phyloP scores from a whole-genome alignment of 2,113 vertebrate genomes.

The Gambusia affinis region DNA sequence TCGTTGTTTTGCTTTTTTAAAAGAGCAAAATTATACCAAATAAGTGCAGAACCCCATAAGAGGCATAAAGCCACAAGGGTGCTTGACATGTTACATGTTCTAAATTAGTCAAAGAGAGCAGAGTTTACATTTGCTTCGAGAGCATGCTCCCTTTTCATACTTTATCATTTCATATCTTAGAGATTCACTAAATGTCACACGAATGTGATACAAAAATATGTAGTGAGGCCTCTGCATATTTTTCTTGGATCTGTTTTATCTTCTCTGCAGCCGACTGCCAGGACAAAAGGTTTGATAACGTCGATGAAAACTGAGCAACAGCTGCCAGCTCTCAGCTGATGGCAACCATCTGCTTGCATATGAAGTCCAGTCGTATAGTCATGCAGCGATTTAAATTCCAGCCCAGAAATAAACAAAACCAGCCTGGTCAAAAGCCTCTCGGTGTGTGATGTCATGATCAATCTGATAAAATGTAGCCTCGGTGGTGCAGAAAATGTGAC shows the following conservation, averaged over 20 bases:
- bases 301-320: conserved; percentile 37
- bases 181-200: conserved; percentile 26
- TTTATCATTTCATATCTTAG: conserved; percentile 54
- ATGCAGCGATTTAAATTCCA: conserved; percentile 25
- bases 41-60: conserved; percentile 17
- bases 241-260: conserved; percentile 42
- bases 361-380: conserved; percentile 1
- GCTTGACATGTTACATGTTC: conserved; percentile 9
- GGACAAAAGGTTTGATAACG: conserved; percentile 29
- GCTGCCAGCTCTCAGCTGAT: conserved; percentile 50
- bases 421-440: not conserved
- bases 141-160: conserved; percentile 11
- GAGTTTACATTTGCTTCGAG: conserved; percentile 14
- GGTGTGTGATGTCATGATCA: too few species aligned
- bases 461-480: not conserved
- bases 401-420: conserved; percentile 5
- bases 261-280: conserved; percentile 28
- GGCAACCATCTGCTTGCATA: conserved; percentile 47
- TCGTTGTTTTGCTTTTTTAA: conserved; percentile 1
- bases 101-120: conserved; percentile 13
- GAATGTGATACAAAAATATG: conserved; percentile 7
- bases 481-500: not conserved
- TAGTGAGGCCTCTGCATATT: conserved; percentile 51
- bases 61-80: conserved; percentile 3
- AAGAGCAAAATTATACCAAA: conserved; percentile 11